phyloP scores from a whole-genome alignment of 2,113 vertebrate genomes.

The Tylochromis polylepis region DNA sequence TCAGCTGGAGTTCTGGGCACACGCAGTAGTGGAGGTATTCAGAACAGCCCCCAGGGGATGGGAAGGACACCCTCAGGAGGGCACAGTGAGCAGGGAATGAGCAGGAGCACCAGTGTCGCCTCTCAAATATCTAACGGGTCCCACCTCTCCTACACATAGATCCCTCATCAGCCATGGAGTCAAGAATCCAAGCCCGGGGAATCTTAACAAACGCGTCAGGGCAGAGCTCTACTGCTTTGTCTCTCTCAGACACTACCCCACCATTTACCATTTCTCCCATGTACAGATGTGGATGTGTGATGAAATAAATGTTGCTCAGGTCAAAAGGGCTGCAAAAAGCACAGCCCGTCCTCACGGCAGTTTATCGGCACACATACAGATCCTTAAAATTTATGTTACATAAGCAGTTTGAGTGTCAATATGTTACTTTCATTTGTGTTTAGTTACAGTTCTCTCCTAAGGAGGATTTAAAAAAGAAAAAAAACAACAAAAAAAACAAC shows the following conservation, averaged over 20 bases:
- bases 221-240: conserved; percentile 10
- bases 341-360: conserved; percentile 53
- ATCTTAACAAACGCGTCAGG: conserved; percentile 9
- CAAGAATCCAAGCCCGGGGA: conserved; percentile 14
- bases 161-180: conserved; percentile 6
- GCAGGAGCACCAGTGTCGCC: conserved; percentile 98
- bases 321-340: conserved; percentile 59
- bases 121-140: conserved; percentile 99
- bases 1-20: conserved; percentile 80
- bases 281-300: conserved; percentile 64
- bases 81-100: conserved; percentile 94
- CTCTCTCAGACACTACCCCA: conserved; percentile 7
- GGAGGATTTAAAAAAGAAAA: background rate
- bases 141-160: conserved; percentile 98
- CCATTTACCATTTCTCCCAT: background rate
- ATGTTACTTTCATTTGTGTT: conserved; percentile 33
- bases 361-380: conserved; percentile 60
- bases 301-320: conserved; percentile 70
- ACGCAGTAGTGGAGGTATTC: conserved; percentile 83
- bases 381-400: conserved; percentile 52
- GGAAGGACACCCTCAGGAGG: conserved; percentile 95
- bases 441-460: conserved; percentile 33
- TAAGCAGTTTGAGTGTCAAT: conserved; percentile 43
- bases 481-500: background rate
- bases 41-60: conserved; percentile 96